Evolutionary conservation across 1,140 invertebrate genomes (phyloP), one percentile per base, ranked within the genome.

Genomic region (Musca vetustissima): DNA sequence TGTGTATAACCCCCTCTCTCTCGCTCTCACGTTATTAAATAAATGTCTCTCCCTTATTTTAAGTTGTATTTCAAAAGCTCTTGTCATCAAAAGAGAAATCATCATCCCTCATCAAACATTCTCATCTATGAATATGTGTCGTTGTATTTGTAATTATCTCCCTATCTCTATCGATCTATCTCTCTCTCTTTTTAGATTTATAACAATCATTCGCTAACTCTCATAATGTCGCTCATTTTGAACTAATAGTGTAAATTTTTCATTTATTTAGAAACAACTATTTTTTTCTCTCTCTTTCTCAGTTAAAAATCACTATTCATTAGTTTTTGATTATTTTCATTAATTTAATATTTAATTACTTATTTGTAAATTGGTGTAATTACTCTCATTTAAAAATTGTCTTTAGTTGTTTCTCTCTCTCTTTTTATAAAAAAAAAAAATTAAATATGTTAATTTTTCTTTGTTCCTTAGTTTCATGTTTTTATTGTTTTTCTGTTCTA

Each of bases 11-110:
- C 8, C 28, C 15, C 6, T 13, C 28, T 36, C 7, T 28, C 19
- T 36, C 32, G 36, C 28, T 61, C n/a, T 61, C 28, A 17, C 28
- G 17, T n/a, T 19, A 15, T 59, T 59, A 32, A 4, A 43, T 43
- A 43, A 43, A 43, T 19, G 8, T 61, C n/a, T 61, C 0, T 21
- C 14, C 1, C 25, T n/a, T n/a, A 8, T 28, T 59, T 25, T 61
- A 13, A 19, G 3, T 61, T 32, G 57, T 19, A 36, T 17, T 61
- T 61, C 57, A 61, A 61, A 61, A 61, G 57, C 57, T 61, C 28
- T 61, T 43, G 17, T 61, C 57, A 61, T 61, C 32, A 25, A 28
- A 25, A 25, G 4, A 22, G 7, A 13, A 36, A 28, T 13, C 28
- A 61, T 52, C 17, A 19, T 21, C 21, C 49, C 1, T 52, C 21